Evolutionary conservation across 2,797 vertebrate genomes (phyloP).

Genomic region (Botia kubotai): DNA sequence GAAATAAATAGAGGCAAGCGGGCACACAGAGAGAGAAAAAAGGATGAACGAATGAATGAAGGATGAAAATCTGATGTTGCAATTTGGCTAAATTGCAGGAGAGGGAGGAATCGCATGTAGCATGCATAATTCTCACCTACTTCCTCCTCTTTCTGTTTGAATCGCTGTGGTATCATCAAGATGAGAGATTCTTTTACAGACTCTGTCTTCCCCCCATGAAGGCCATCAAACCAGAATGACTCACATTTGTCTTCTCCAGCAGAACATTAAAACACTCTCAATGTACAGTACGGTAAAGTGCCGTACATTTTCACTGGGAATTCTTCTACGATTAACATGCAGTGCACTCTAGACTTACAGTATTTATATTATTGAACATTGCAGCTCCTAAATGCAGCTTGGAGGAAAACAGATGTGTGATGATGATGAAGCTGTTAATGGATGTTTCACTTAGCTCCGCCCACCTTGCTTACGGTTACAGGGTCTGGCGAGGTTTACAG

Average conservation of each 20-base stretch:
- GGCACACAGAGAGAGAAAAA: constrained; percentile 9
- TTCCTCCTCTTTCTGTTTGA: constrained; percentile 64
- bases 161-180: constrained; percentile 66
- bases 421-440: not conserved
- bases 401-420: not conserved
- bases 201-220: constrained; percentile 14
- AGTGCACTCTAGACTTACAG: not conserved
- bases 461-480: constrained; percentile 33
- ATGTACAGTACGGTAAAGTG: not conserved
- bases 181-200: constrained; percentile 25
- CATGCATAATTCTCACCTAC: constrained; percentile 64
- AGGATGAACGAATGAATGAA: constrained; percentile 21
- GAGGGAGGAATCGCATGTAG: constrained; percentile 64
- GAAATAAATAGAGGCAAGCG: not conserved
- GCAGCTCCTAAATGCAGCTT: not conserved
- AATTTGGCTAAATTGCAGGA: constrained; percentile 74
- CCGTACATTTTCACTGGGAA: constrained; percentile 4
- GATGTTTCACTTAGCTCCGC: not conserved
- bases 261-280: constrained; percentile 17
- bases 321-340: not conserved
- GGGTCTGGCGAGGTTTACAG: constrained; percentile 16
- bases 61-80: constrained; percentile 65
- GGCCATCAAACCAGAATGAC: constrained; percentile 27
- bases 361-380: constrained; percentile 1
- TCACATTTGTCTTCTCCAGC: constrained; percentile 18